These are phyloP conservation scores for rat (Rattus norvegicus) DNA, from an alignment of 2,113 vertebrate genomes.

Conservation along the genomic window GRCr8 NC_086038.1:31922501-31923000, in stretches of 20 bases:
- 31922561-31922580: neutral
- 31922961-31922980: neutral
- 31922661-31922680: neutral
- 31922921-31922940: neutral
- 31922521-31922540: too few species aligned
- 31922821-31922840: neutral
- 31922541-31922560: conserved; percentile 1
- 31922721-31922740: neutral
- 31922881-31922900: too few species aligned
- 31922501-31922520: too few species aligned
- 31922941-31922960: neutral
- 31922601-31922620: neutral
- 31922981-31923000: too few species aligned
- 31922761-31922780: neutral
- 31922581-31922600: neutral
- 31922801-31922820: neutral
- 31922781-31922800: neutral
- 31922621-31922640: neutral
- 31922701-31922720: too few species aligned
- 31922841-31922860: neutral
- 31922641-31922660: conserved; percentile 19
- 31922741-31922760: neutral
- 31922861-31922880: neutral
- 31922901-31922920: neutral
- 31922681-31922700: neutral